These are phyloP conservation scores for Aphodius sticticus DNA, from an alignment of 2,888 invertebrate species.

Conservation along the genomic window DNA sequence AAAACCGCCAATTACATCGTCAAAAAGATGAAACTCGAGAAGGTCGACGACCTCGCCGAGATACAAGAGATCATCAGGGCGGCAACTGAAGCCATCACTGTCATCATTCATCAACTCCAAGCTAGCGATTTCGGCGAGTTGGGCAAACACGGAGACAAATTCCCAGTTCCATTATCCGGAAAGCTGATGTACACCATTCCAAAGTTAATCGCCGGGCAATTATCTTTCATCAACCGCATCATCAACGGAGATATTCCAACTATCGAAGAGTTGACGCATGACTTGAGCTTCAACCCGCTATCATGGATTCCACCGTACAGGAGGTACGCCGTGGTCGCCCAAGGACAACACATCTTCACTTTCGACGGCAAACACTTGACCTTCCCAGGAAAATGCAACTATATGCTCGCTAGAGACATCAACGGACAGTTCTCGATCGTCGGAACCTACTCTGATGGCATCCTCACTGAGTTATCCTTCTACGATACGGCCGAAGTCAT, in stretches of 20 bases:
- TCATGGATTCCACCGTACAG: constrained; percentile 72
- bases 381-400: constrained; percentile 84
- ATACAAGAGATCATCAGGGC: constrained; percentile 70
- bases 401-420: constrained; percentile 83
- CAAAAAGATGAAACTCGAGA: constrained; percentile 67
- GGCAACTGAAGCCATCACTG: constrained; percentile 49
- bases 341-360: constrained; percentile 86
- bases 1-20: constrained; percentile 65
- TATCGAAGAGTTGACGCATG: constrained; percentile 63
- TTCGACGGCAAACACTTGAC: constrained; percentile 86
- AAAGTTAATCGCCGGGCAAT: constrained; percentile 64
- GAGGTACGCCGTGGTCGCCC: constrained; percentile 74
- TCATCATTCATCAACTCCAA: constrained; percentile 46
- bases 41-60: constrained; percentile 70
- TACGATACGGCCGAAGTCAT: constrained; percentile 72
- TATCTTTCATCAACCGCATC: constrained; percentile 69
- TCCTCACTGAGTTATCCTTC: constrained; percentile 72
- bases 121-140: background rate
- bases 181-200: constrained; percentile 59
- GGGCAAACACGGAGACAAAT: constrained; percentile 6
- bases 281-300: constrained; percentile 63
- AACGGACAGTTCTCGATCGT: constrained; percentile 88
- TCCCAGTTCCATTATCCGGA: constrained; percentile 26
- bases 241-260: constrained; percentile 68
- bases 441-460: constrained; percentile 75